Evolutionary conservation across 2,113 vertebrate genomes (phyloP).

Genomic region (Chaetorhynchus papuensis): DNA sequence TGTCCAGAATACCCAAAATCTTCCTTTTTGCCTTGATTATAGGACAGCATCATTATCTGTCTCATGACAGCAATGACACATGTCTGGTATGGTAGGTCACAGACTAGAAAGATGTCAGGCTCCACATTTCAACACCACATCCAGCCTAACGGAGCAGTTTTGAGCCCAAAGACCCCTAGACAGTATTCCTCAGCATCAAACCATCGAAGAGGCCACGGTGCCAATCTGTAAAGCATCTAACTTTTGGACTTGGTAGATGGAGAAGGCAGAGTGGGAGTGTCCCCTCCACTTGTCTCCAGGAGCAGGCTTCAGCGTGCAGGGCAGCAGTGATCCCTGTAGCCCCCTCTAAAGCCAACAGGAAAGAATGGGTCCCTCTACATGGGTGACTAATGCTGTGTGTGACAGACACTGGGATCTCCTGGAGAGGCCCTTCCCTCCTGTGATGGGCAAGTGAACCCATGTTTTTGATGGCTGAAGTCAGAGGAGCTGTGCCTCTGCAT

Average conservation of each 20-base stretch:
- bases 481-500: not conserved
- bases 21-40: not conserved
- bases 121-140: not conserved
- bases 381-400: not conserved
- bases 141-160: not conserved
- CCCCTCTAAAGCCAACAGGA: not conserved
- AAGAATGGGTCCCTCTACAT: not conserved
- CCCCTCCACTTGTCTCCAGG: not conserved
- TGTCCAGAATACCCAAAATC: not conserved
- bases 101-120: not conserved
- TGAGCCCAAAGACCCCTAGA: not conserved
- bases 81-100: not conserved
- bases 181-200: not conserved
- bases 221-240: not conserved
- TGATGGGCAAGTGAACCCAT: not conserved
- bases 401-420: not conserved
- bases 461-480: not conserved
- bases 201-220: not conserved
- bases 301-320: fast-evolving
- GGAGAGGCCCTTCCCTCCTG: not conserved
- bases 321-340: not conserved
- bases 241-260: not conserved
- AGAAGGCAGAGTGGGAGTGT: not conserved
- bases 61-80: not conserved
- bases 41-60: not conserved